Evolutionary conservation across 2,888 invertebrate genomes (phyloP).

Genomic region (Drosophila cognata): DNA sequence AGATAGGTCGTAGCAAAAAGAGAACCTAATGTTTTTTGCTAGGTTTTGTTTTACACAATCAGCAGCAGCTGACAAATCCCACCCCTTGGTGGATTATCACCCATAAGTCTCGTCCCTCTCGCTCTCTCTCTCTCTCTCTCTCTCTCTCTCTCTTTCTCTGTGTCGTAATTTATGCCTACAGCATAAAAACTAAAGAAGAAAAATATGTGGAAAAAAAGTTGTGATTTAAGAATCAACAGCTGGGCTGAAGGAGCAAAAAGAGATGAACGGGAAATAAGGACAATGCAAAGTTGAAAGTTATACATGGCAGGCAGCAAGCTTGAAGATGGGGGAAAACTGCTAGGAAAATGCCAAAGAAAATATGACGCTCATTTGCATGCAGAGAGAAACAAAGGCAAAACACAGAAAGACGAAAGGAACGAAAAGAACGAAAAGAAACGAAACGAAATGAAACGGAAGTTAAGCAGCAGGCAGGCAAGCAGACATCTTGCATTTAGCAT

Average conservation of each 20-base stretch:
- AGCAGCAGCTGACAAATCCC: constrained; percentile 34
- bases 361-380: constrained; percentile 74
- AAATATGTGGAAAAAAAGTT: background rate
- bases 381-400: constrained; percentile 34
- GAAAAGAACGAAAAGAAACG: constrained; percentile 14
- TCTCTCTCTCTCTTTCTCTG: background rate
- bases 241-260: constrained; percentile 19
- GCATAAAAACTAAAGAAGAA: constrained; percentile 3
- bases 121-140: constrained; percentile 32
- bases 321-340: constrained; percentile 17
- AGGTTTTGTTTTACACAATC: background rate
- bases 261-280: background rate
- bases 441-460: constrained; percentile 29
- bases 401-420: background rate
- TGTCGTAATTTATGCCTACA: constrained; percentile 68
- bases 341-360: constrained; percentile 46
- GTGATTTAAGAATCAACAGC: constrained; percentile 69
- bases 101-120: constrained; percentile 37
- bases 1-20: background rate
- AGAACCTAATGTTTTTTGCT: background rate
- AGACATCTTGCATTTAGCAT: constrained; percentile 68
- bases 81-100: constrained; percentile 27
- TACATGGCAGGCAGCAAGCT: constrained; percentile 51
- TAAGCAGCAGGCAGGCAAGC: constrained; percentile 18
- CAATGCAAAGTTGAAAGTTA: constrained; percentile 46